Conservation (phyloP, 2,888 invertebrate genomes). For the Carcina quercana region DNA sequence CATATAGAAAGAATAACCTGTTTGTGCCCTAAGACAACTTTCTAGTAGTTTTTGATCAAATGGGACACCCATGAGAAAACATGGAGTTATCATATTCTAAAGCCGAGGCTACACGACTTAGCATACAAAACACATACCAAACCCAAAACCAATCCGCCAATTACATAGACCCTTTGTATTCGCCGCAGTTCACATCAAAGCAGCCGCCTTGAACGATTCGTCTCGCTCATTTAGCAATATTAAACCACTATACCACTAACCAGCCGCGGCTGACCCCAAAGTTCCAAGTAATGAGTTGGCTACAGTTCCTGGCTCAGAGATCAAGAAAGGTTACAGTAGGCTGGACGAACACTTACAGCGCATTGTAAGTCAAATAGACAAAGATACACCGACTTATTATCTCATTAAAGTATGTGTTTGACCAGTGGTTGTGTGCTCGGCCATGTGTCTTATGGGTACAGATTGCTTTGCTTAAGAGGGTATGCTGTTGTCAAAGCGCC, state of each 20-base stretch:
- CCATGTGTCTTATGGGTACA: no score
- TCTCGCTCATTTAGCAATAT: constrained; percentile 58
- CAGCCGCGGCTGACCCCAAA: constrained; percentile 29
- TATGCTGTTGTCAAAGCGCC: no score
- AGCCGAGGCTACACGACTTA: no score
- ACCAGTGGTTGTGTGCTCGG: constrained; percentile 14
- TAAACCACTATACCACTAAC: constrained; percentile 33
- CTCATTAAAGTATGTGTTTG: constrained; percentile 36
- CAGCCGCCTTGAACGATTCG: constrained; percentile 66
- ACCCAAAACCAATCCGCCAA: constrained; percentile 38
- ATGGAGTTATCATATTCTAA: no score
- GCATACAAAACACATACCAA: no score
- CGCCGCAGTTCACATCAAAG: constrained; percentile 52
- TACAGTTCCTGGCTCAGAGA: not conserved
- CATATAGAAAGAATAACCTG: no score
- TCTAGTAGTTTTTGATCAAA: no score
- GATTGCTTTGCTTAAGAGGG: no score
- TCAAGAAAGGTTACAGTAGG: constrained; percentile 8
- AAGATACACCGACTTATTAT: constrained; percentile 60
- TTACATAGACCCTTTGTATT: constrained; percentile 47
- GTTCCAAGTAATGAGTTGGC: not conserved
- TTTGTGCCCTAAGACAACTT: no score
- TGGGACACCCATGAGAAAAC: no score
- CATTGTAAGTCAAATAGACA: constrained; percentile 56
- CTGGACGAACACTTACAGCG: constrained; percentile 23